Conservation (phyloP, 2,888 invertebrate species). For the Agelastica alni region DNA sequence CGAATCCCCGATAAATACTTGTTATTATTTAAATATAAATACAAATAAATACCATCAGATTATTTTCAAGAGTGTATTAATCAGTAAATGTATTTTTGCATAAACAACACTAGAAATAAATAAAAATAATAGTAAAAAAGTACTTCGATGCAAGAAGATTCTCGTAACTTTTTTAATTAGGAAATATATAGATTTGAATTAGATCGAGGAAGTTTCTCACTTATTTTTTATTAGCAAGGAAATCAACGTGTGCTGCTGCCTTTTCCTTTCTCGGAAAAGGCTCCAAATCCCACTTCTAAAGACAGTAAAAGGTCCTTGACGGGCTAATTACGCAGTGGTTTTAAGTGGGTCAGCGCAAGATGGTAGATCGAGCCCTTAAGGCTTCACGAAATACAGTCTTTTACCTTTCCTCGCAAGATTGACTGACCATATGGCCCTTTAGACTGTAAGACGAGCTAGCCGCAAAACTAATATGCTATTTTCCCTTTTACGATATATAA, state of each 20-base stretch:
- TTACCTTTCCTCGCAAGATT: constrained; percentile 17
- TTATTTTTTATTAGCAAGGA: no score
- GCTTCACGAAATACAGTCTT: background rate
- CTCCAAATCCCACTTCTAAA: constrained; percentile 29
- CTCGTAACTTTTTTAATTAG: no score
- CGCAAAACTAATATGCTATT: constrained; percentile 12
- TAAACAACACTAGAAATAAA: no score
- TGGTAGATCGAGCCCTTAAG: constrained; percentile 7
- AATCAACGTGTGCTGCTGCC: background rate
- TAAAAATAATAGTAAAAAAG: no score
- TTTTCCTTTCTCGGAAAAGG: background rate
- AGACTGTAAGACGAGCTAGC: constrained; percentile 9
- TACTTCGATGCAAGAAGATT: no score
- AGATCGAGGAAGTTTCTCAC: no score
- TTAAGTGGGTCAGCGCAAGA: constrained; percentile 39
- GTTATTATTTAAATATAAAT: no score
- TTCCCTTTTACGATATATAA: constrained; percentile 30
- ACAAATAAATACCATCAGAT: no score
- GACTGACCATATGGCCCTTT: constrained; percentile 32
- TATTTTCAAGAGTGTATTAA: no score
- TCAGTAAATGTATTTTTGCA: no score
- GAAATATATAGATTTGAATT: no score
- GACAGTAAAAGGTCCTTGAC: constrained; percentile 18
- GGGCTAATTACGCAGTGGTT: constrained; percentile 38
- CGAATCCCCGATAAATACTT: no score